phyloP scores from a whole-genome alignment of 1,140 invertebrate species.

The Bombus superbus region DNA sequence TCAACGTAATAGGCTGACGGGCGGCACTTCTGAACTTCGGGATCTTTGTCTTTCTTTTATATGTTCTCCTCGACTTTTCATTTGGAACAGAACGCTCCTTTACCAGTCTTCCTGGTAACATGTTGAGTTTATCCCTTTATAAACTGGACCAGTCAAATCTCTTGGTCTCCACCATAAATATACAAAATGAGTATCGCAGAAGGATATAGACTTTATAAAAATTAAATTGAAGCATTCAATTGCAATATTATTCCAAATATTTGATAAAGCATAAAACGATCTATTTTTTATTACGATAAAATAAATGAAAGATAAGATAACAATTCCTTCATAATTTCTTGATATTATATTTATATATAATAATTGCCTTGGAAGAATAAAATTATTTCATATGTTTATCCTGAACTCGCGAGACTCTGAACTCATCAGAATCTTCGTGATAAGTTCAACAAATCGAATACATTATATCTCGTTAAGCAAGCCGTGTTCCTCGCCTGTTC shows the following conservation, averaged over 20 bases:
- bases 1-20: neutral
- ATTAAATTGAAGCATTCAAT: neutral
- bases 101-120: neutral
- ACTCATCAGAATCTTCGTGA: neutral
- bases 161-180: neutral
- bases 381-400: too few species aligned
- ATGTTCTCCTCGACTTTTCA: neutral
- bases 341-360: too few species aligned
- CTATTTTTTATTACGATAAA: neutral
- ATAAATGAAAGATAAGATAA: neutral
- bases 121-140: neutral
- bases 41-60: slow-evolving; percentile 5
- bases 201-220: neutral
- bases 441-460: neutral
- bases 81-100: neutral
- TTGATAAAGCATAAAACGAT: neutral
- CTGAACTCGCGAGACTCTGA: neutral
- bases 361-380: neutral
- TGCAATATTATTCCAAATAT: neutral
- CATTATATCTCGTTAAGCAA: slow-evolving; percentile 39
- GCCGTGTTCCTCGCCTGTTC: slow-evolving; percentile 26
- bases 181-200: neutral
- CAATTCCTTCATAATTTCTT: neutral
- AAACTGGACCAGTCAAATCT: neutral
- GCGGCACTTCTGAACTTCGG: neutral